Evolutionary conservation across 53 echinoderm and acorn worm species (phyloP), one percentile per base, ranked within the genome.

Genomic region (Zoroaster sp.): DNA sequence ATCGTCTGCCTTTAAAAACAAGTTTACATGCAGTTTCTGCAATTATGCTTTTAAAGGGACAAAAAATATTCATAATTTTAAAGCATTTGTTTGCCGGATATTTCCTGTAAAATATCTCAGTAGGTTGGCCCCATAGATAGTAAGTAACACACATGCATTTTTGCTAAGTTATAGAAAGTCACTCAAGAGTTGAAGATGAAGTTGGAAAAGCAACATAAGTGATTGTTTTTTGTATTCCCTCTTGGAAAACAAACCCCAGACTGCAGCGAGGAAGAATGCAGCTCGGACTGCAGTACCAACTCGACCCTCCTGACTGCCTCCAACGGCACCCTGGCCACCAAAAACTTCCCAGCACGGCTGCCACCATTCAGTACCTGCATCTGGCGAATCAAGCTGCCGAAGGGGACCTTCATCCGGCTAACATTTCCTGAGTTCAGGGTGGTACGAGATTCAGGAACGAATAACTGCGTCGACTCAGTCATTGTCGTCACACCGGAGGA

Each of bases 311-410:
- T 94, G 20, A 72, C 72, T 1, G 49, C 54, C 9, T 35, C 88
- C 17, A 14, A 69, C 1, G 96, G 96, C 14, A 73, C 32, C 20
- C 79, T 96, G 42, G 81, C 80, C 3, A 92, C 94, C 80, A 89
- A 69, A 0, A 28, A 73, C 66, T 94, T 83, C 80, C 94, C 94
- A 34, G 88, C 94, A 28, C 34, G 65, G 31, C 76, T 92, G 2
- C 87, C 92, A 15, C 94, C 94, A 14, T 94, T 92, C 78, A 94
- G 88, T 63, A 49, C 77, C 46, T 94, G 94, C 66, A 31, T 83
- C 51, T 94, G 89, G 83, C 87, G 30, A 0, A 92, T 94, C 18
- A 82, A 54, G 5, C 83, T 85, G 12, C 43, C 75, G 1, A 23
- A 31, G 0, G 94, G 72, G 10, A 65, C 9, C 53, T 94, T 82